These are phyloP conservation scores for Hiodon tergisus DNA, from an alignment of 2,113 vertebrate genomes.

Conservation along the genomic window DNA sequence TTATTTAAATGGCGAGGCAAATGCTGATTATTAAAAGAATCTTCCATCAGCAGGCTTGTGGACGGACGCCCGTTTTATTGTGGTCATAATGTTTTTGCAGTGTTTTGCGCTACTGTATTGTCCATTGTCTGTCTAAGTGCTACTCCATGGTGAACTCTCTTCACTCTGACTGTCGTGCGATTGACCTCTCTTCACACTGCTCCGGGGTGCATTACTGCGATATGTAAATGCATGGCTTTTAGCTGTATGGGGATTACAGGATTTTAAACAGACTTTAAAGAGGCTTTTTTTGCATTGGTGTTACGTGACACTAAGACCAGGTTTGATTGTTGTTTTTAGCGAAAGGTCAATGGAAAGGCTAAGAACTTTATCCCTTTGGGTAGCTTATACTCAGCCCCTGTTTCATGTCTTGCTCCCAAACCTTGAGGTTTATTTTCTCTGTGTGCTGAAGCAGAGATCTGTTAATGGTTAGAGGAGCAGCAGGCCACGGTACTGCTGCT, in stretches of 20 bases:
- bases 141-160: no score
- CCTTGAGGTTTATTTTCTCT: slow-evolving; percentile 51
- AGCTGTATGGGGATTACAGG: slow-evolving; percentile 33
- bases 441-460: slow-evolving; percentile 29
- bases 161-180: background rate
- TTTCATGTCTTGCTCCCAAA: slow-evolving; percentile 49
- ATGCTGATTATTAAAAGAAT: no score
- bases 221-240: slow-evolving; percentile 31
- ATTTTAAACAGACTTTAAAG: slow-evolving; percentile 41
- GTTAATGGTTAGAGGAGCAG: slow-evolving; percentile 37
- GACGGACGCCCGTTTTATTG: no score
- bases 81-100: no score
- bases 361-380: slow-evolving; percentile 62
- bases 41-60: no score
- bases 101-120: no score
- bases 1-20: no score
- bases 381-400: slow-evolving; percentile 59
- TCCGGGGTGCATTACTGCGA: slow-evolving; percentile 18
- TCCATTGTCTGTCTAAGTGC: no score
- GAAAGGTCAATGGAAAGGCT: slow-evolving; percentile 58
- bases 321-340: slow-evolving; percentile 60
- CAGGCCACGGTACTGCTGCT: slow-evolving; percentile 34
- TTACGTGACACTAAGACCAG: slow-evolving; percentile 55
- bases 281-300: slow-evolving; percentile 34
- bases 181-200: slow-evolving; percentile 28